phyloP scores from a whole-genome alignment of 2,888 invertebrate species.

The Camptogramma bilineatum region DNA sequence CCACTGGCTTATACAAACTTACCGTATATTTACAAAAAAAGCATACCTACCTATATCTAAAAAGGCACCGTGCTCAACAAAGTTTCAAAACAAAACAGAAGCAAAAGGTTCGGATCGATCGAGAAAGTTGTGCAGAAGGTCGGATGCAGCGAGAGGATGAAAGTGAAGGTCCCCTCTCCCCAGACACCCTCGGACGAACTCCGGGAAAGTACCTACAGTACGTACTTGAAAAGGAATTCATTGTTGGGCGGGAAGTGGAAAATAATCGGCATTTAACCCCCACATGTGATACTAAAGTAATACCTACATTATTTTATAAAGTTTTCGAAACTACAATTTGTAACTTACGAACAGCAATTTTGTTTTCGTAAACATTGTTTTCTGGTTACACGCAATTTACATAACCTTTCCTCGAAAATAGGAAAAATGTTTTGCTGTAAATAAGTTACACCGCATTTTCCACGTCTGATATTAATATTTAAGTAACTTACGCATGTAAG shows the following conservation, averaged over 20 bases:
- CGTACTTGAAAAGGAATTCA: conserved; percentile 51
- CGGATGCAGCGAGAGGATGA: conserved; percentile 61
- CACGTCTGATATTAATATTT: conserved; percentile 51
- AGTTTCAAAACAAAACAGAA: conserved; percentile 30
- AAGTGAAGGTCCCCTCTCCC: conserved; percentile 66
- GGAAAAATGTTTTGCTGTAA: conserved; percentile 1
- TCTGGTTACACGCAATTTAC: not conserved
- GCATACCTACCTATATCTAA: conserved; percentile 40
- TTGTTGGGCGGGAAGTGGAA: conserved; percentile 33
- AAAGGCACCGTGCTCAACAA: conserved; percentile 13
- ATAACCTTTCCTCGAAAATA: conserved; percentile 5
- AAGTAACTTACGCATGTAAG: conserved; percentile 70
- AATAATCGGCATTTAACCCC: conserved; percentile 29
- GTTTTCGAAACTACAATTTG: conserved; percentile 1
- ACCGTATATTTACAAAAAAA: conserved; percentile 34
- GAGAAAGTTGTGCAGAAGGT: conserved; percentile 66
- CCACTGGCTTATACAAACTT: not conserved
- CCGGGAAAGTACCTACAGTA: conserved; percentile 65
- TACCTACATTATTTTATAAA: not conserved
- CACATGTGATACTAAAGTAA: not conserved
- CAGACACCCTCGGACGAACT: conserved; percentile 49
- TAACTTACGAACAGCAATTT: not conserved
- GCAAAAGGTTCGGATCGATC: conserved; percentile 55
- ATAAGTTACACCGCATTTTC: conserved; percentile 48
- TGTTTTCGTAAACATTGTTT: not conserved